Base-by-base conservation (phyloP, 2,888 invertebrate genomes). In the Trichogramma dendrolimi region DNA sequence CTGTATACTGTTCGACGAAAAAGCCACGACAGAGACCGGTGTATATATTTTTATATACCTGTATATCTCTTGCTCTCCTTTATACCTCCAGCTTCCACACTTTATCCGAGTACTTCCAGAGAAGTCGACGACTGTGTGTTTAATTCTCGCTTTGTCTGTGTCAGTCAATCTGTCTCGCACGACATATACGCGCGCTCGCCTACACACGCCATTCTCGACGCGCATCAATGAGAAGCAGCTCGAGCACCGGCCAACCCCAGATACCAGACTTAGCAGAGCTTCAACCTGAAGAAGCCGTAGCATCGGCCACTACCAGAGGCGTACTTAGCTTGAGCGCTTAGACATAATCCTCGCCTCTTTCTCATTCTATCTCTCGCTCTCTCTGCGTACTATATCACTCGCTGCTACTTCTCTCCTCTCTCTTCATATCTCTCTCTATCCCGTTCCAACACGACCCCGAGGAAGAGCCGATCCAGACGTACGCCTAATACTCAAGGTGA, bases 81-180 rank as follows among this genome's bases (percentile, higher is more conserved):
- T 61, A 54, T 46, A 55, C 52, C 50, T 51, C 49, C 46, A 47
- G 46, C 57, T 58, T 56, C 63, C 59, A 5, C 49, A 27, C 63
- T 53, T 58, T 54, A 27, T 62, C 49, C 50, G 49, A 44, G n/a
- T 54, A 52, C 43, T 44, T 44, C 51, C 50, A 53, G 46, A 42
- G 59, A 63, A 43, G 58, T 54, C 39, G 46, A 47, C 53, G 53
- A 57, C 47, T 14, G 41, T 49, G 41, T 55, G 52, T 11, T 38
- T 47, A 14, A 40, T 40, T 40, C 27, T 43, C 42, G 50, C 48
- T 11, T 48, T 10, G 14, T 11, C 51, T 51, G 27, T 52, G 39
- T 53, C 58, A 52, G 57, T 59, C 63, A 51, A 51, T 58, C 61
- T 53, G 64, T 60, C 62, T 62, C 63, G 61, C 63, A 60, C 62